phyloP scores from a whole-genome alignment of 2,113 vertebrate species.

The Nesoenas mayeri region DNA sequence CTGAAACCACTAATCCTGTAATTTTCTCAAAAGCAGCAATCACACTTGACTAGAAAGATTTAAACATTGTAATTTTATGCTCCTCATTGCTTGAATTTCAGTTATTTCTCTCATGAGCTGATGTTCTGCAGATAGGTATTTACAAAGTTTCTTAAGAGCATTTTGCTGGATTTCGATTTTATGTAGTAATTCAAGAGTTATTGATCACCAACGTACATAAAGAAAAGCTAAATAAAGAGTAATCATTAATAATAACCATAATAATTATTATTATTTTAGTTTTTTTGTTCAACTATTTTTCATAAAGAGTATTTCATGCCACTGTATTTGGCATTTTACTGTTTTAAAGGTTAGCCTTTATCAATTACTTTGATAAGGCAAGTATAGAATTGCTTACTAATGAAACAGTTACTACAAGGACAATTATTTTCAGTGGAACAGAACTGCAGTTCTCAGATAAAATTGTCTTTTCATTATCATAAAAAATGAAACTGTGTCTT shows the following conservation, averaged over 20 bases:
- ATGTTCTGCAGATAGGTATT: not conserved
- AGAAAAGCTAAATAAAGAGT: not conserved
- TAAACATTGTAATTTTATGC: not conserved
- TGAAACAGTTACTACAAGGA: not conserved
- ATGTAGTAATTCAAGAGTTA: not conserved
- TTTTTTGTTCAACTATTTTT: not conserved
- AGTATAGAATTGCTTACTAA: not conserved
- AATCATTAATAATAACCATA: not conserved
- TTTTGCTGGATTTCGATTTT: not conserved
- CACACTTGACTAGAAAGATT: not conserved
- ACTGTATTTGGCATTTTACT: not conserved
- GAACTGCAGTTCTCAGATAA: not conserved
- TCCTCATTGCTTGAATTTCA: not conserved
- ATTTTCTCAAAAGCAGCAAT: conserved; percentile 6
- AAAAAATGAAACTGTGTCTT: not conserved
- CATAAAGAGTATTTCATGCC: not conserved
- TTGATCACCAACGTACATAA: not conserved
- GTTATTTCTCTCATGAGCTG: not conserved
- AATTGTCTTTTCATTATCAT: not conserved
- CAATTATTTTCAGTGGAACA: not conserved
- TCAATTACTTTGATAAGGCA: not conserved
- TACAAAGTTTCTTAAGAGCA: not conserved
- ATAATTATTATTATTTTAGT: not conserved
- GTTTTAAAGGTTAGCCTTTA: not conserved
- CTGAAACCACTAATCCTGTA: not conserved